Base-by-base conservation (phyloP, 1,140 invertebrate species). In the Limonius californicus region DNA sequence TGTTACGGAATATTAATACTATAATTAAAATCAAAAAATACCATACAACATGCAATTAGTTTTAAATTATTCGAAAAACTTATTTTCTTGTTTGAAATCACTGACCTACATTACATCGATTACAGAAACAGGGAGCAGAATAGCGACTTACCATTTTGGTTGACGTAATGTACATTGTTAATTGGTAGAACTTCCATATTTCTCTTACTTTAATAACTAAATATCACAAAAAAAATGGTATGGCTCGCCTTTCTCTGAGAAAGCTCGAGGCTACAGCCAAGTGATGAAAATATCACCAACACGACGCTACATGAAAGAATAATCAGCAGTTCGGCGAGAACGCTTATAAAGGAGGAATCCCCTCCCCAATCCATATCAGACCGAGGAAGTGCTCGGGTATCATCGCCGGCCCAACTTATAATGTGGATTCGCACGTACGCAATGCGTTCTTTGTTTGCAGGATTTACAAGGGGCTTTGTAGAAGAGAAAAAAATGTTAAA, bases 121-220 rank as follows among this genome's bases (percentile, higher is more conserved):
- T n/a, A n/a, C n/a, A n/a, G n/a, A n/a, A n/a, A n/a, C n/a, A n/a
- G n/a, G n/a, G n/a, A n/a, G n/a, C n/a, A n/a, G n/a, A n/a, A n/a
- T n/a, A n/a, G 8, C 50, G 8, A 7, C 19, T 54, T 3, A 23
- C 14, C n/a, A n/a, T 23, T 21, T 35, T 42, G 9, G 18, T 4
- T 57, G 27, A 11, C n/a, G 15, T 57, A 57, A 14, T 35, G 14
- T 16, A 57, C 55, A 21, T 19, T 57, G 16, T 35, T 66, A 57
- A 61, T 50, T 9, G 68, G 62, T 47, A 71, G 57, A 58, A 71
- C 59, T 65, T 71, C 70, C 70, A 71, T 71, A 59, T 55, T 68
- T 59, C 15, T 55, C 2, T 2, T 14, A 12, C 23, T 64, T 55
- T 68, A 65, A 67, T 57, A 70, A 65, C 61, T 68, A 68, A 59